A percentile compares a stretch with the other conserved stretches of the same genome.
phyloP scores from a whole-genome alignment of 2,797 vertebrate genomes.

The Pseudopleuronectes americanus region DNA sequence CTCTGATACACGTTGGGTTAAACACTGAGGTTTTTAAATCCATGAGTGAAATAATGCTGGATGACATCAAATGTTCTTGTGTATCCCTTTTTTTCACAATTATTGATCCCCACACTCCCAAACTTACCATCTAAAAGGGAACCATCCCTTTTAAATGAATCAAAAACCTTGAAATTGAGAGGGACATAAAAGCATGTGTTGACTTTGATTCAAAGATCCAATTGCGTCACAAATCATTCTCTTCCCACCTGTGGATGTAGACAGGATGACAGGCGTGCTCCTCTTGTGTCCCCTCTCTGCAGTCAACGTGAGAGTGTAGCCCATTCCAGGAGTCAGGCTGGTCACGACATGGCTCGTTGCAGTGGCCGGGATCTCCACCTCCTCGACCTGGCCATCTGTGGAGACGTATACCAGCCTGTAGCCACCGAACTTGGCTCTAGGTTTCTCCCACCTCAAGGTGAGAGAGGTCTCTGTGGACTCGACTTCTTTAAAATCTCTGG shows the following conservation, averaged over 20 bases:
- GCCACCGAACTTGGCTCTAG: slow-evolving; percentile 86
- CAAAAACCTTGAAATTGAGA: background rate
- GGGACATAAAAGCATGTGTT: background rate
- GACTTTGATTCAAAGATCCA: background rate
- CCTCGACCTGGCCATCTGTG: slow-evolving; percentile 72
- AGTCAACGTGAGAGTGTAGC: slow-evolving; percentile 85
- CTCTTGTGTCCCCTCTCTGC: slow-evolving; percentile 89
- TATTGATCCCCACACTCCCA: too few relatives aligned
- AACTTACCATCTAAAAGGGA: too few relatives aligned
- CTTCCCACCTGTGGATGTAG: slow-evolving; percentile 87
- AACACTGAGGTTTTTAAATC: too few relatives aligned
- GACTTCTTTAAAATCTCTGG: slow-evolving; percentile 83
- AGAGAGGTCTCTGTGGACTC: slow-evolving; percentile 87
- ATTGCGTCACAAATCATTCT: background rate
- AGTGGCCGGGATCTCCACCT: slow-evolving; percentile 83
- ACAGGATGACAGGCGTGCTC: slow-evolving; percentile 82
- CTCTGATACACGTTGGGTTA: too few relatives aligned
- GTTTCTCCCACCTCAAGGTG: slow-evolving; percentile 87
- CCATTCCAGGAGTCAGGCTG: slow-evolving; percentile 84
- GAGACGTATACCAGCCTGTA: slow-evolving; percentile 86
- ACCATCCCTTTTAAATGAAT: too few relatives aligned
- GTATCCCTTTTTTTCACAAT: too few relatives aligned
- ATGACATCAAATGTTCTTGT: too few relatives aligned
- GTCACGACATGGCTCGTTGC: slow-evolving; percentile 78
- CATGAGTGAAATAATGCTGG: too few relatives aligned